These are phyloP conservation scores for Agapostemon virescens DNA, from an alignment of 2,888 invertebrate species.

Conservation along the genomic window DNA sequence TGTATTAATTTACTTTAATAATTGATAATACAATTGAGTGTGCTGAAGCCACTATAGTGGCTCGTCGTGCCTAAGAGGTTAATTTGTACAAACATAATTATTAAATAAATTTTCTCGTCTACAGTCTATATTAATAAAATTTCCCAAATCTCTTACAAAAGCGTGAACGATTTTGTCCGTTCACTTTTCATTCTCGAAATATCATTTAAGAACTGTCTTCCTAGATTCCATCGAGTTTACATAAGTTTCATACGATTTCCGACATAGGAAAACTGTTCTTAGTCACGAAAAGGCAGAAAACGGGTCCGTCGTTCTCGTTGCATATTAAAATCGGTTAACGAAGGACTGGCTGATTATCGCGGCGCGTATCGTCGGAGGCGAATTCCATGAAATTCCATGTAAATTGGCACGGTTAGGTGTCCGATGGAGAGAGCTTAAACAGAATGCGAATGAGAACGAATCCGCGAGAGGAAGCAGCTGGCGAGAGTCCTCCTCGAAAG, in stretches of 20 bases:
- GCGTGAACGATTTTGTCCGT: neutral
- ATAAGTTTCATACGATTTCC: neutral
- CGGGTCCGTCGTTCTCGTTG: neutral
- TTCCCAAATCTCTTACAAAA: too few relatives aligned
- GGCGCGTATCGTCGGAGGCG: neutral
- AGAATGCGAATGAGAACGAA: slow-evolving; percentile 36
- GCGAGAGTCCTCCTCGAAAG: slow-evolving; percentile 12
- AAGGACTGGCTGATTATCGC: slow-evolving; percentile 15
- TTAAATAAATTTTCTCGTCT: too few relatives aligned
- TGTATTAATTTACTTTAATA: too few relatives aligned
- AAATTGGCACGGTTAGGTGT: slow-evolving; percentile 25
- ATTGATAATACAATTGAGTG: too few relatives aligned
- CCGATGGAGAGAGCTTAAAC: neutral
- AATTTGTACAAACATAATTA: too few relatives aligned
- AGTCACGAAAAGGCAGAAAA: neutral
- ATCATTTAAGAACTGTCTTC: neutral
- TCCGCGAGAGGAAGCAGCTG: slow-evolving; percentile 17
- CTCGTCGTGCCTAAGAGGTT: too few relatives aligned
- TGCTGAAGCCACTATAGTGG: too few relatives aligned
- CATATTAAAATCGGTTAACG: neutral
- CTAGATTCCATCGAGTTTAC: neutral
- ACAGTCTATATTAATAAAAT: too few relatives aligned
- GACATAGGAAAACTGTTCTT: neutral
- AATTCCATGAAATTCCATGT: slow-evolving; percentile 21
- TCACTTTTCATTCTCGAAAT: neutral